phyloP scores from a whole-genome alignment of 2,113 vertebrate genomes.

The Megaceryle torquata region DNA sequence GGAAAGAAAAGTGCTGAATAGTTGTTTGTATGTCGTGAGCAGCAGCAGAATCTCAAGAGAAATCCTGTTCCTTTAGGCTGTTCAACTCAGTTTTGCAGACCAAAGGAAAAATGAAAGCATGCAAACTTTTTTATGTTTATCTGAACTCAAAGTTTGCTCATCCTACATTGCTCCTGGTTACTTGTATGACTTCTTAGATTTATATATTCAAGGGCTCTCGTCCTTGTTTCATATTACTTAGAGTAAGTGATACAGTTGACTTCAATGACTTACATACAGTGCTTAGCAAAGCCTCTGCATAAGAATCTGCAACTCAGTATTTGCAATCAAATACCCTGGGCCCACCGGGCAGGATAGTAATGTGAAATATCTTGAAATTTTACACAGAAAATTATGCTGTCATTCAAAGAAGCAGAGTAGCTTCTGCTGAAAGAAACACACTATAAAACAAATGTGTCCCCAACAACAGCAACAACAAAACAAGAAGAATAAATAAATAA shows the following conservation, averaged over 20 bases:
- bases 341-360: not conserved
- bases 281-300: not conserved
- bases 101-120: slow-evolving; percentile 25
- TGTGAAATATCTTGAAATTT: not conserved
- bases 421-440: not conserved
- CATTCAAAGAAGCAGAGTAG: not conserved
- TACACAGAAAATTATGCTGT: not conserved
- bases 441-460: not conserved
- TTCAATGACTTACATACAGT: not conserved
- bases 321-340: not conserved
- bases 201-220: not conserved
- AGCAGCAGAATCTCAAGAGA: slow-evolving; percentile 18
- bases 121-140: not conserved
- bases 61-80: slow-evolving; percentile 31
- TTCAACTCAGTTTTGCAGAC: slow-evolving; percentile 19
- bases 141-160: slow-evolving; percentile 27
- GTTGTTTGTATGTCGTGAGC: not conserved
- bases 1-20: slow-evolving; percentile 8
- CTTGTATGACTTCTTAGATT: slow-evolving; percentile 23
- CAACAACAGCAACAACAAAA: not conserved
- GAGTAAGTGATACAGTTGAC: not conserved
- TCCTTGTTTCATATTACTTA: slow-evolving; percentile 2
- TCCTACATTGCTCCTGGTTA: slow-evolving; percentile 33
- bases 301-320: not conserved
- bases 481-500: too few species aligned